Percentiles rank a stretch among this genome's conserved stretches.
These are phyloP conservation scores for Pontoporia blainvillei DNA, from an alignment of 2,113 vertebrate genomes.

Conservation along the genomic window DNA sequence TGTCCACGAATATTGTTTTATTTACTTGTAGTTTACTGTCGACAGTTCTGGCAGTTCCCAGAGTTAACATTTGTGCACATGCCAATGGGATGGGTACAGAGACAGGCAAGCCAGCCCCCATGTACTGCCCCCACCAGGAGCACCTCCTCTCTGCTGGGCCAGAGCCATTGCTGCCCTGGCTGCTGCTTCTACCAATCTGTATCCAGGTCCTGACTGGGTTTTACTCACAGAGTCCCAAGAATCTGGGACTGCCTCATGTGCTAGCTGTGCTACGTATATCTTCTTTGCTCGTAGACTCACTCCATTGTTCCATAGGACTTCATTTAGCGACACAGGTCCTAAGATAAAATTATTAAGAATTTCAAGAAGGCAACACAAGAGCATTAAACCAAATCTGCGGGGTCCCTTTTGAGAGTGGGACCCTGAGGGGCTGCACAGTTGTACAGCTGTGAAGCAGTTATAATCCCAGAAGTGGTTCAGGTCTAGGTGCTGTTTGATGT, in stretches of 20 bases:
- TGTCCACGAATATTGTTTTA: neutral
- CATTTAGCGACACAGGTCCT: neutral
- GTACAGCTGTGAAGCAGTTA: fast-evolving
- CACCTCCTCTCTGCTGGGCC: fast-evolving
- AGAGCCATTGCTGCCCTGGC: fast-evolving
- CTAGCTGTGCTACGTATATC: neutral
- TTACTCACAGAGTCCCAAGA: neutral
- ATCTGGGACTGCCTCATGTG: neutral
- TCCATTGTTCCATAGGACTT: neutral
- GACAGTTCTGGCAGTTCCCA: neutral
- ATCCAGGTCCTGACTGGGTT: neutral
- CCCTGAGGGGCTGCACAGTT: neutral
- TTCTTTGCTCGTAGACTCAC: neutral
- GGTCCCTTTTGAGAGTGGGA: neutral
- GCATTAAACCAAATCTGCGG: neutral
- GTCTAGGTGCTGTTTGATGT: neutral
- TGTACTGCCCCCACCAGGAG: fast-evolving
- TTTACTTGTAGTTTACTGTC: neutral
- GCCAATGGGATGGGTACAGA: neutral
- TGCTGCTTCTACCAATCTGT: neutral
- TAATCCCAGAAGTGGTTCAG: neutral
- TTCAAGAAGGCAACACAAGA: neutral
- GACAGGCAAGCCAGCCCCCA: neutral
- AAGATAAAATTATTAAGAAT: neutral
- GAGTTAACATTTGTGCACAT: neutral